These are phyloP conservation scores for Zosterops japonicus DNA, from an alignment of 2,113 vertebrate genomes.

Conservation along the genomic window DNA sequence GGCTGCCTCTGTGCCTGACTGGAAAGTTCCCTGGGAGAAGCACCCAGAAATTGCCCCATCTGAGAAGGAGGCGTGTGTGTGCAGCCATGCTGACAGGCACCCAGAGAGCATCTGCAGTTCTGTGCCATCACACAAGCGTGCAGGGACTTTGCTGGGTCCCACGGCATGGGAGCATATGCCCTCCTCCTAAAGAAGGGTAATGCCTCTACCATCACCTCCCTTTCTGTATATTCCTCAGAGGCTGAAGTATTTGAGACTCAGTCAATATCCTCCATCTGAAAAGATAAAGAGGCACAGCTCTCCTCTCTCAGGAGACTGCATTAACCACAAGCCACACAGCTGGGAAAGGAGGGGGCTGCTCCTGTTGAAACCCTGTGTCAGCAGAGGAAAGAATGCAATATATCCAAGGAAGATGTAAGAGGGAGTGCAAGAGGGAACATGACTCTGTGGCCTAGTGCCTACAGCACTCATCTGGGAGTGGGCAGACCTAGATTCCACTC, in stretches of 20 bases:
- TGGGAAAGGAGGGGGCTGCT: slow-evolving; percentile 40
- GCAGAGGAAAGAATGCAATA: slow-evolving; percentile 41
- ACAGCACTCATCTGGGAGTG: slow-evolving; percentile 2
- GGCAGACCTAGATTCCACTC: slow-evolving; percentile 45
- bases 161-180: accelerated
- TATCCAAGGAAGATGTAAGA: background rate
- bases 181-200: background rate
- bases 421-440: slow-evolving; percentile 47
- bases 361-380: background rate
- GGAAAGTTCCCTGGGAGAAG: background rate
- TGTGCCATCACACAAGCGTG: background rate
- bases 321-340: slow-evolving; percentile 15
- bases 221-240: background rate
- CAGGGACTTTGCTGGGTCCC: background rate
- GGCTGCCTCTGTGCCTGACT: background rate
- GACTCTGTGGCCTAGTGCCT: slow-evolving; percentile 45
- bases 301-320: background rate
- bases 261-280: background rate
- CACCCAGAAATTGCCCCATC: background rate
- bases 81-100: background rate
- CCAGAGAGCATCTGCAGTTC: background rate
- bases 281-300: background rate
- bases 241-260: background rate
- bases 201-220: background rate
- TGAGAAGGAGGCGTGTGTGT: background rate